A percentile compares a stretch with the other conserved stretches of the same genome.
phyloP scores from a whole-genome alignment of 1,140 invertebrate genomes.

The Drosophila fuyamai region DNA sequence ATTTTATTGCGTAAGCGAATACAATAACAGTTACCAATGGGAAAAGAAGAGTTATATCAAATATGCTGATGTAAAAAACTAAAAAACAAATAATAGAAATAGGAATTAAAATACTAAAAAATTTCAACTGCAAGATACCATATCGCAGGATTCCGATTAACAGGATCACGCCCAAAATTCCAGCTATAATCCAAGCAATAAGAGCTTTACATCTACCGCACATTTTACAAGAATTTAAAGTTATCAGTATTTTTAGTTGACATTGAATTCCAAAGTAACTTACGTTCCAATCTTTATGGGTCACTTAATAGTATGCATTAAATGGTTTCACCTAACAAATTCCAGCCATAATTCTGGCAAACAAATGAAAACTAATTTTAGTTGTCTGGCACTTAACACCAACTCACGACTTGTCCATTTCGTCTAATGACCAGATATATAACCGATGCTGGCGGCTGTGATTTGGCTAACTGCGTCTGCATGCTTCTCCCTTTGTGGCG shows the following conservation, averaged over 20 bases:
- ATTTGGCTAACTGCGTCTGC: conserved; percentile 4
- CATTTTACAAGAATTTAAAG: background rate
- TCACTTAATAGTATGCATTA: background rate
- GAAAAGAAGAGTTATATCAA: background rate
- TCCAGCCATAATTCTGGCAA: conserved; percentile 42
- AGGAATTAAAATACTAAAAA: too few species aligned
- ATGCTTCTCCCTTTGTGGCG: conserved; percentile 10
- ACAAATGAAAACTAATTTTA: conserved; percentile 63
- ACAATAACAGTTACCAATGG: background rate
- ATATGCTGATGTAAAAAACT: conserved; percentile 8
- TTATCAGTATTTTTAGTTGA: background rate
- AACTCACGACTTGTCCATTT: conserved; percentile 72
- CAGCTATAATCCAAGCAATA: background rate
- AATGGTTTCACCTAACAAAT: conserved; percentile 16
- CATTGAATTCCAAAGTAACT: background rate
- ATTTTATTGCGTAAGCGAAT: background rate
- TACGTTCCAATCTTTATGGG: background rate
- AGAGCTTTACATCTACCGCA: background rate
- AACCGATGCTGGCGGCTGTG: conserved; percentile 9
- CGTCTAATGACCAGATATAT: conserved; percentile 64
- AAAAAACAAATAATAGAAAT: background rate
- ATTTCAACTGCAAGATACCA: background rate
- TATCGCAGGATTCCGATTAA: background rate
- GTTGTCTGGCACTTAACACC: conserved; percentile 63
- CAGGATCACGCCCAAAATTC: background rate